A percentile compares a stretch with the other conserved stretches of the same genome.
Evolutionary conservation across 2,797 vertebrate species (phyloP).

Genomic region (Masticophis lateralis): DNA sequence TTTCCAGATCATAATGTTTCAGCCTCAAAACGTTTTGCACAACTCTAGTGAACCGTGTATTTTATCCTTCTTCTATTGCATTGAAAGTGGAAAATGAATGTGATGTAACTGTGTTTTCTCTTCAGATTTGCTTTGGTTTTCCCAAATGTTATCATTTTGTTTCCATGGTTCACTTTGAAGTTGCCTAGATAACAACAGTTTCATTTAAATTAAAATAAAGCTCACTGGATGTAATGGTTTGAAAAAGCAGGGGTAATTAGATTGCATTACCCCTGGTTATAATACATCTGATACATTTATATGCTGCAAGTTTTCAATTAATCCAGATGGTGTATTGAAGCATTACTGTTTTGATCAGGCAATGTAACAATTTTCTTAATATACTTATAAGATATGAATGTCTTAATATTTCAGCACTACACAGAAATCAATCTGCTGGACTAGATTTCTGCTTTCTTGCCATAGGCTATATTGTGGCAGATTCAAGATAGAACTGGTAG

Average conservation of each 20-base stretch:
- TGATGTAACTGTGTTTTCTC: conserved; percentile 25
- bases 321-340: conserved; percentile 33
- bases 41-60: not conserved
- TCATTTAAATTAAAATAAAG: conserved; percentile 33
- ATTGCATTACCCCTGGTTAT: conserved; percentile 15
- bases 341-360: not conserved
- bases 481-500: not conserved
- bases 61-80: not conserved
- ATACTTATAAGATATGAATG: not conserved
- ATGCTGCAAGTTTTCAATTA: conserved; percentile 23
- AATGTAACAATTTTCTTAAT: not conserved
- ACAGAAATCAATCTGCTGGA: not conserved
- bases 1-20: not conserved
- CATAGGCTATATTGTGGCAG: not conserved
- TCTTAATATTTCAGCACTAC: not conserved
- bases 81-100: not conserved
- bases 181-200: conserved; percentile 14
- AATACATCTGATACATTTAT: conserved; percentile 41
- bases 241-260: conserved; percentile 34
- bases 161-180: not conserved
- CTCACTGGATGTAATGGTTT: not conserved
- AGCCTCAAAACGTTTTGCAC: not conserved
- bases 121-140: conserved; percentile 1
- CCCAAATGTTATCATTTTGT: not conserved
- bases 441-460: not conserved